Conservation (phyloP, 2,888 invertebrate species). For the Chaitophorus viminalis region DNA sequence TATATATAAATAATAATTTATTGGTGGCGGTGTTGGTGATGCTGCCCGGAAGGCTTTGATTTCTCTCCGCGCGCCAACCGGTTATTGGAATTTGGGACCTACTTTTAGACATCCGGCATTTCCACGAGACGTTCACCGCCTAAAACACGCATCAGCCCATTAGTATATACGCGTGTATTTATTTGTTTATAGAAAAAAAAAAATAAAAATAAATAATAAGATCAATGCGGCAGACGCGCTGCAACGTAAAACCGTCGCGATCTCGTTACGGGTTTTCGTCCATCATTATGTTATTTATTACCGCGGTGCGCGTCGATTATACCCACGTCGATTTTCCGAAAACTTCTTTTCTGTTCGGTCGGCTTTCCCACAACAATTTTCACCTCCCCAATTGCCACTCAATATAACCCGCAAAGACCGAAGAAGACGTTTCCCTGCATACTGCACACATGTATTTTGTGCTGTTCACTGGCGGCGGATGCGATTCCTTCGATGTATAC, state of each 20-base stretch:
- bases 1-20: conserved; percentile 22
- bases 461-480: too few species aligned
- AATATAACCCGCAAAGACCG: not conserved
- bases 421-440: not conserved
- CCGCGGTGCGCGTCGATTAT: not conserved
- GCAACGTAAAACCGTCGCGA: not conserved
- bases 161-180: not conserved
- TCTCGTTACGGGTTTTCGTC: not conserved
- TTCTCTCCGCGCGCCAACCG: conserved; percentile 56
- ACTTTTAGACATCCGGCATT: conserved; percentile 58
- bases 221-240: not conserved
- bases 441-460: too few species aligned
- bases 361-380: not conserved
- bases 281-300: not conserved
- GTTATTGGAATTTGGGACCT: conserved; percentile 62
- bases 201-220: not conserved
- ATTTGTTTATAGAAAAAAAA: not conserved
- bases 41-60: conserved; percentile 57
- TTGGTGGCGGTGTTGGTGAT: conserved; percentile 6
- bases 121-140: conserved; percentile 49
- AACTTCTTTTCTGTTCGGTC: not conserved
- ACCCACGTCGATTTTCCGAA: not conserved
- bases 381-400: not conserved
- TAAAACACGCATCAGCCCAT: conserved; percentile 6
- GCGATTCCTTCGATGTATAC: too few species aligned